phyloP scores from a whole-genome alignment of 2,113 vertebrate genomes.

The Sorex araneus region DNA sequence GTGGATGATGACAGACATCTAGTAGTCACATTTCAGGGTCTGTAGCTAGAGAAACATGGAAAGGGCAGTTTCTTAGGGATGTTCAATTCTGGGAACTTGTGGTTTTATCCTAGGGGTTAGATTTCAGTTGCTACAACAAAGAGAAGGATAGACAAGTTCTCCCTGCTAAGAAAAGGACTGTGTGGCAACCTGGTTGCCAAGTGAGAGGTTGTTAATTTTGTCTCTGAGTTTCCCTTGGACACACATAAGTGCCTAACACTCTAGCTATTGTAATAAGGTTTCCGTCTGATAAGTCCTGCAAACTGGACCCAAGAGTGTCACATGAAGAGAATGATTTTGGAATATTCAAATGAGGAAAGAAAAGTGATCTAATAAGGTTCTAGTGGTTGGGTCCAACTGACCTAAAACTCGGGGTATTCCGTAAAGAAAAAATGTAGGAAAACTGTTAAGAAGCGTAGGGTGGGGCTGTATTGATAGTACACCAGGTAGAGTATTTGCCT shows the following conservation, averaged over 20 bases:
- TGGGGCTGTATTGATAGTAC: neutral
- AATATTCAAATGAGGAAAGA: slow-evolving; percentile 21
- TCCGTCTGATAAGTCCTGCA: slow-evolving; percentile 39
- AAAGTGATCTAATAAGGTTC: neutral
- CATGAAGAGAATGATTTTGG: neutral
- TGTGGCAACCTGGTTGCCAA: neutral
- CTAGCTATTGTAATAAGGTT: neutral
- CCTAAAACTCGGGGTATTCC: neutral
- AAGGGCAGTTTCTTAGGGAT: slow-evolving; percentile 27
- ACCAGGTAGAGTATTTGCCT: too few species aligned
- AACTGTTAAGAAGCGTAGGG: neutral
- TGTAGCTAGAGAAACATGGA: neutral
- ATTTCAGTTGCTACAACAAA: slow-evolving; percentile 2
- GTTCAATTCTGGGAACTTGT: neutral
- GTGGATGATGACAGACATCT: neutral
- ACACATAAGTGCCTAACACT: neutral
- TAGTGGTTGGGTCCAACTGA: neutral
- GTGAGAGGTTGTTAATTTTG: neutral
- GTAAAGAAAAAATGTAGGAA: neutral
- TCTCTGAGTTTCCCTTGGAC: neutral
- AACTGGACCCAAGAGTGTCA: neutral
- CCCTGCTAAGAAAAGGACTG: neutral
- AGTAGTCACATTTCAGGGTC: slow-evolving; percentile 20
- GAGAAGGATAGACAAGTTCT: neutral
- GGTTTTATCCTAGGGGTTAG: slow-evolving; percentile 24